phyloP scores from a whole-genome alignment of 2,888 invertebrate species.

The Spilosoma lubricipeda region DNA sequence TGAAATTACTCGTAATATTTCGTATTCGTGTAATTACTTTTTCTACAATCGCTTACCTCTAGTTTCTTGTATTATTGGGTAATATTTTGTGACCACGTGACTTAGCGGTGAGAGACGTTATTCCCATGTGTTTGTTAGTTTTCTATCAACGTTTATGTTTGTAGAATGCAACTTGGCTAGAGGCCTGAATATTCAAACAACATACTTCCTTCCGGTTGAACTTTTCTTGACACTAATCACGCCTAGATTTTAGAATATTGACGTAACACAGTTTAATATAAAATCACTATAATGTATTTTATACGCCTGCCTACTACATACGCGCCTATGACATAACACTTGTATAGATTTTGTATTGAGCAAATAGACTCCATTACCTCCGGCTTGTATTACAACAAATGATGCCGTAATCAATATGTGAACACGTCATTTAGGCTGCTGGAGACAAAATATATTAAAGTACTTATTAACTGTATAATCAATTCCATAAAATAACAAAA shows the following conservation, averaged over 20 bases:
- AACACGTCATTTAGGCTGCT: neutral
- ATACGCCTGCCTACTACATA: neutral
- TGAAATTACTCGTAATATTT: too few species aligned
- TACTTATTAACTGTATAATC: neutral
- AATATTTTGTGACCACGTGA: too few species aligned
- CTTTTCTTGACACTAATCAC: neutral
- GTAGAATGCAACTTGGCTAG: too few species aligned
- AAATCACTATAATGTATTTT: neutral
- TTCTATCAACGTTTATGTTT: too few species aligned
- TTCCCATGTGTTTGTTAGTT: too few species aligned
- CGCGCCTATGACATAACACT: slow-evolving; percentile 7
- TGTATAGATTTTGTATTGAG: slow-evolving; percentile 17
- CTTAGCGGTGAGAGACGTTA: too few species aligned
- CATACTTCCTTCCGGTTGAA: neutral
- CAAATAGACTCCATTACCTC: slow-evolving; percentile 38
- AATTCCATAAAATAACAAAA: neutral
- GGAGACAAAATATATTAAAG: neutral
- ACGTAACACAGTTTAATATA: neutral
- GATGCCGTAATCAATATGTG: slow-evolving; percentile 29
- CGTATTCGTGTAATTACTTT: too few species aligned
- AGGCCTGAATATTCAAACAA: neutral
- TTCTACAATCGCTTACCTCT: too few species aligned
- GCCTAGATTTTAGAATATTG: neutral
- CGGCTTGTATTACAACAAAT: slow-evolving; percentile 28
- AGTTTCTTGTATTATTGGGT: too few species aligned